Base-by-base conservation (phyloP, 2,797 vertebrate genomes). In the Columba guinea region DNA sequence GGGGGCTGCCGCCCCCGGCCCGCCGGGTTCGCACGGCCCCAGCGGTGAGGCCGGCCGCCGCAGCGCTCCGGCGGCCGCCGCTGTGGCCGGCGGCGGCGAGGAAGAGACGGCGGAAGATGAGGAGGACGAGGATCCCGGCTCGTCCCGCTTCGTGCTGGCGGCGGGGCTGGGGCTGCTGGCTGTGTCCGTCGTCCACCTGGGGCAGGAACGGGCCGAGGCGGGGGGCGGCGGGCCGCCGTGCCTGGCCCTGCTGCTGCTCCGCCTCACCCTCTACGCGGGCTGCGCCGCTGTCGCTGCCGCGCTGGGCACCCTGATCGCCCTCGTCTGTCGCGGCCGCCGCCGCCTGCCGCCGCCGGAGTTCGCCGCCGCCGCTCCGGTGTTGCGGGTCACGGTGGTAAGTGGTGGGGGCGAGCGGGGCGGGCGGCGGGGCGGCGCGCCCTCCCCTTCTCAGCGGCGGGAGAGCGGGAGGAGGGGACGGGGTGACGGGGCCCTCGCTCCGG, bases 231-330 rank as follows among this genome's bases (percentile, higher is more conserved):
- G 80, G 46, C 79, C 63, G 53, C 94, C 84, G 67, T 88, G 94
- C 78, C 64, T 92, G 84, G 94, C 95, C 20, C 76, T 93, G 51
- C 84, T 95, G 37, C 88, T 98, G 88, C 95, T 98, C 73, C 56
- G 95, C 80, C 88, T 97, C 86, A 67, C 52, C 69, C 68, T 98
- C 26, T 97, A 96, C 97, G 94, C 97, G 96, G 93, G 93, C 71
- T 96, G 96, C 84, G 96, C 97, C 37, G 94, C 89, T 48, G 91
- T 62, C 68, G 96, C 97, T 60, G 96, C 96, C 59, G 48, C 94
- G n/a, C 32, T 94, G 30, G 93, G 95, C 78, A n/a, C 78, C 32
- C 65, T 94, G n/a, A 41, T 93, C 48, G 89, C 51, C 44, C 75
- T 95, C 23, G 2, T 82, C 60, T 92, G 89, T 35, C 65, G 94